Conservation (phyloP, 2,113 vertebrate species). For the Orcinus orca region DNA sequence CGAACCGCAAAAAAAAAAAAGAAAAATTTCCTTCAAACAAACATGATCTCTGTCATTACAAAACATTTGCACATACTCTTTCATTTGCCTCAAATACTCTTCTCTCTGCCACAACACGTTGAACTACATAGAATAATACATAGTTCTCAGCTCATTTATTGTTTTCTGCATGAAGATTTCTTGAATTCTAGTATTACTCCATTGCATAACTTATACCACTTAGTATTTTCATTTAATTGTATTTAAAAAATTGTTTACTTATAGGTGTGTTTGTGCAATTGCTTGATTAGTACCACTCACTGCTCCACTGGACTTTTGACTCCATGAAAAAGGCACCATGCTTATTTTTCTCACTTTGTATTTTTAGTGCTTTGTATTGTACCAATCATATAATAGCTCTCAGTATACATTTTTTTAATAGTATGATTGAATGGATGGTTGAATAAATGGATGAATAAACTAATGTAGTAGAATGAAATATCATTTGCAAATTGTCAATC, state of each 20-base stretch:
- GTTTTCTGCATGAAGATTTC: not conserved
- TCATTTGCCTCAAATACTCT: not conserved
- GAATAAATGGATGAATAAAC: not conserved
- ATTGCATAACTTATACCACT: not conserved
- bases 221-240: not conserved
- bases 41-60: not conserved
- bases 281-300: not conserved
- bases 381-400: not conserved
- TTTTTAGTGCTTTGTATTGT: not conserved
- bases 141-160: not conserved
- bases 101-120: not conserved
- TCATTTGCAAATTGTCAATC: not conserved
- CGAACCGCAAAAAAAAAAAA: too few species aligned
- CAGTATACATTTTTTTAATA: not conserved
- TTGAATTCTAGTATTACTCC: not conserved
- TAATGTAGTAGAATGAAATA: not conserved
- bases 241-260: not conserved
- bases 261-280: not conserved
- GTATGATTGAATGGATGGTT: not conserved
- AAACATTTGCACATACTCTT: not conserved
- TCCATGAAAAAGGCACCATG: not conserved
- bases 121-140: not conserved
- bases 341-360: not conserved
- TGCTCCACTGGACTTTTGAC: not conserved
- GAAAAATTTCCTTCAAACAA: not conserved